These are phyloP conservation scores for Taenioides sp. DNA, from an alignment of 2,797 vertebrate genomes.

Conservation along the genomic window DNA sequence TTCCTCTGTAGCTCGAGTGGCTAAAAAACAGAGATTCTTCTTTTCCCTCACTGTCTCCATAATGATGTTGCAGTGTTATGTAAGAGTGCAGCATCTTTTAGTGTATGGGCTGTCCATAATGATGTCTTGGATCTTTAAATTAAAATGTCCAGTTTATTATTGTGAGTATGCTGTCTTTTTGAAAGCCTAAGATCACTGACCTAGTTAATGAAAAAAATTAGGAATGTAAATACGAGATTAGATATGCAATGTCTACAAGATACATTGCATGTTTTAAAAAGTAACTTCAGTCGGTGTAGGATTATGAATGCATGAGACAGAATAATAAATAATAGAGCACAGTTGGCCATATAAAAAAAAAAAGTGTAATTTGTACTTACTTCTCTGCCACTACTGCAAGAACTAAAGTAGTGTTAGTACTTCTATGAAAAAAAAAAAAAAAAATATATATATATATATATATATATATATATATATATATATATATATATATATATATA, in stretches of 20 bases:
- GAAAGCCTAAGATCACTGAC: conserved; percentile 76
- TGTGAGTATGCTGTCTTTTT: conserved; percentile 31
- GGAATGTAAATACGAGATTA: conserved; percentile 80
- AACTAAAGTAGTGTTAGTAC: too few species aligned
- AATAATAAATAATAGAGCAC: too few species aligned
- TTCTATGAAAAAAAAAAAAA: too few species aligned
- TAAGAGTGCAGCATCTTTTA: conserved; percentile 78
- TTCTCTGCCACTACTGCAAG: too few species aligned
- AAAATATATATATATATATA: too few species aligned
- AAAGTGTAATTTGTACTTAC: too few species aligned
- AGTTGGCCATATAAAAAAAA: too few species aligned
- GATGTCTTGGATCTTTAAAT: conserved; percentile 66
- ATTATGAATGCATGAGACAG: too few species aligned
- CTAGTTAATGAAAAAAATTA: conserved; percentile 79
- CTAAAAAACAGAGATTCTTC: conserved; percentile 54
- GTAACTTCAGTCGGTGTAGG: too few species aligned
- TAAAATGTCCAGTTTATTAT: conserved; percentile 55
- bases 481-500: too few species aligned
- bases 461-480: too few species aligned
- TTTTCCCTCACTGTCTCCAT: conserved; percentile 64
- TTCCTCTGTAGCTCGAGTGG: conserved; percentile 33
- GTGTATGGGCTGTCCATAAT: conserved; percentile 63
- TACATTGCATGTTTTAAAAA: too few species aligned
- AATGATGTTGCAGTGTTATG: conserved; percentile 78
- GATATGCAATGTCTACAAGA: conserved; percentile 71